A percentile compares a stretch with the other conserved stretches of the same genome.
Evolutionary conservation across 2,888 invertebrate species (phyloP).

Genomic region (Ennomos erosarius): DNA sequence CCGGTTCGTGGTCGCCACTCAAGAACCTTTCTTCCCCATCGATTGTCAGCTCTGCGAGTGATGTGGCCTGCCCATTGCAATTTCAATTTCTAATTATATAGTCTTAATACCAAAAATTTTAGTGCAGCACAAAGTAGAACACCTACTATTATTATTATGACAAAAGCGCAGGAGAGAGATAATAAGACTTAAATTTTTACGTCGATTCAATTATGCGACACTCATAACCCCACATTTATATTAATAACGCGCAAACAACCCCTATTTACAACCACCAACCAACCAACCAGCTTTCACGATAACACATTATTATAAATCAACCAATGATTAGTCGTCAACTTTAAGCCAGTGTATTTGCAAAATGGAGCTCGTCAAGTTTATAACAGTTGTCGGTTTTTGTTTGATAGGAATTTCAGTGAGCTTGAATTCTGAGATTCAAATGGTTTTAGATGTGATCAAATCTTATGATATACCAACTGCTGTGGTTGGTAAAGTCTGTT

Average conservation of each 20-base stretch:
- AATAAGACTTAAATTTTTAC: too few relatives aligned
- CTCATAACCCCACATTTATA: background rate
- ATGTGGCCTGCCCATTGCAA: too few relatives aligned
- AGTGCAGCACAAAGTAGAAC: too few relatives aligned
- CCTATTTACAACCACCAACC: background rate
- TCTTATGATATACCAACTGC: conserved; percentile 57
- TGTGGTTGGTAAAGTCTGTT: conserved; percentile 57
- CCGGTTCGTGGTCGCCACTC: too few relatives aligned
- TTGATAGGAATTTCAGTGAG: conserved; percentile 10
- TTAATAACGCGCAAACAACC: background rate
- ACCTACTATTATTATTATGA: too few relatives aligned
- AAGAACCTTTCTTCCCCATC: too few relatives aligned
- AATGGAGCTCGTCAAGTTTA: background rate
- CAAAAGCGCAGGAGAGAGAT: too few relatives aligned
- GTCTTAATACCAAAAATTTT: too few relatives aligned
- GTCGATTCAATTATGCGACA: conserved; percentile 1
- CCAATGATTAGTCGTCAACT: too few relatives aligned
- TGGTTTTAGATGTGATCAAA: conserved; percentile 58
- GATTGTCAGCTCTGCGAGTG: too few relatives aligned
- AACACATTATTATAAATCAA: background rate
- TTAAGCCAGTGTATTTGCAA: background rate
- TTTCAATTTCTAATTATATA: too few relatives aligned
- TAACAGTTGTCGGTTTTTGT: conserved; percentile 7
- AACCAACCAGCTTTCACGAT: background rate
- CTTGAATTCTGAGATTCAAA: conserved; percentile 44